Percentiles rank a stretch among this genome's conserved stretches.
These are phyloP conservation scores for Drosophila tripunctata DNA, from an alignment of 2,888 invertebrate species.

Conservation along the genomic window DNA sequence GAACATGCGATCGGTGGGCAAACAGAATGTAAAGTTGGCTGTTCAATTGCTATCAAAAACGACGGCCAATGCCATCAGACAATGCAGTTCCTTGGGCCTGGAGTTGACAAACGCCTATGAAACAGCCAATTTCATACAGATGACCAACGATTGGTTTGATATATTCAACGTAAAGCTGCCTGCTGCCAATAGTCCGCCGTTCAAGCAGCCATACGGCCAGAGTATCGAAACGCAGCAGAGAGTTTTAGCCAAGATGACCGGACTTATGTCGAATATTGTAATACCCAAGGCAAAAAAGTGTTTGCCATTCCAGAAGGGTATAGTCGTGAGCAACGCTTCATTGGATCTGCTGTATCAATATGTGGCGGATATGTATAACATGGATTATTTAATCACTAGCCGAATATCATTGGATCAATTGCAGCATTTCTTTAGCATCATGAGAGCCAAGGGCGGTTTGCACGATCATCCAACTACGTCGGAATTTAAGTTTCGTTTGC, in stretches of 20 bases:
- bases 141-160: constrained; percentile 2
- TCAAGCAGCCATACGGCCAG: background rate
- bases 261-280: background rate
- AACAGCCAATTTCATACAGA: background rate
- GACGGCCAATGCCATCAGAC: background rate
- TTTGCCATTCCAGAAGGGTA: background rate
- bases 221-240: background rate
- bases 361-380: background rate
- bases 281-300: background rate
- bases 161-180: background rate
- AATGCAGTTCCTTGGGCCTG: background rate
- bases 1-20: background rate
- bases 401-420: background rate
- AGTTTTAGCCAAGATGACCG: background rate
- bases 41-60: background rate
- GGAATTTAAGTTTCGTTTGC: background rate
- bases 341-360: background rate
- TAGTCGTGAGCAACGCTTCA: background rate
- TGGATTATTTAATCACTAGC: background rate
- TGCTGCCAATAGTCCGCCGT: background rate
- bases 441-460: background rate
- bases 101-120: background rate
- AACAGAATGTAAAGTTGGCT: background rate
- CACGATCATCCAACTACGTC: background rate
- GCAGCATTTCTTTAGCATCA: background rate